Base-by-base conservation (phyloP, 2,797 vertebrate genomes). In the Phaenicophaeus curvirostris region DNA sequence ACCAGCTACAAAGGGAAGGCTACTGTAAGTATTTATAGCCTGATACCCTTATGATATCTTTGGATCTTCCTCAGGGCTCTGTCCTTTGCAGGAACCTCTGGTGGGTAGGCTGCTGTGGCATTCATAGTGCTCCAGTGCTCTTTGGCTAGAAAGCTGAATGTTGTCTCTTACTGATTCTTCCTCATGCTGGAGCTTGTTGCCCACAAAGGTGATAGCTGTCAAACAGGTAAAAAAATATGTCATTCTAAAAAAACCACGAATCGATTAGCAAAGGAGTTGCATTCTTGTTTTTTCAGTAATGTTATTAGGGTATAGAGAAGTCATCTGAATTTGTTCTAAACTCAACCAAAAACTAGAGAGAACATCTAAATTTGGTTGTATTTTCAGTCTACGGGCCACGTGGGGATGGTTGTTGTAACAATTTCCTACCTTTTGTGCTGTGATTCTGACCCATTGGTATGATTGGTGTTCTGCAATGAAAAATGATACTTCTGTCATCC, bases 191-290 rank as follows among this genome's bases (percentile, higher is more conserved):
- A 75, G 7, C 35, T 82, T 63, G 28, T 77, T 82, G n/a, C 31
- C 28, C 0, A 11, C 1, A 8, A 15, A 72, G 51, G 10, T 68
- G 13, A 20, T 80, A 5, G 7, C 21, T 74, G 15, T 80, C 39
- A 68, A 89, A 54, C 24, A 81, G 54, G 25, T 85, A 7, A 61
- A 85, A 85, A 74, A 80, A 58, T 3, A 39, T 0, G 0, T 66
- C 57, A 54, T 67, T 83, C 41, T 63, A 12, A 51, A 25, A 35
- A 33, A 1, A 0, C 1, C 1, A 39, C 2, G 25, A 31, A 1
- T 88, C 44, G 21, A 39, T n/a, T 81, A 48, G 25, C 30, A 75
- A 48, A 82, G 39, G 13, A 62, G 14, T 42, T 82, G 15, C 11
- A 6, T 72, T 92, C 8, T 58, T 75, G 4, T 1, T 28, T 74